A percentile compares a stretch with the other conserved stretches of the same genome.
These are phyloP conservation scores for Liopterus haemorrhoidalis DNA, from an alignment of 2,888 invertebrate genomes.

Conservation along the genomic window DNA sequence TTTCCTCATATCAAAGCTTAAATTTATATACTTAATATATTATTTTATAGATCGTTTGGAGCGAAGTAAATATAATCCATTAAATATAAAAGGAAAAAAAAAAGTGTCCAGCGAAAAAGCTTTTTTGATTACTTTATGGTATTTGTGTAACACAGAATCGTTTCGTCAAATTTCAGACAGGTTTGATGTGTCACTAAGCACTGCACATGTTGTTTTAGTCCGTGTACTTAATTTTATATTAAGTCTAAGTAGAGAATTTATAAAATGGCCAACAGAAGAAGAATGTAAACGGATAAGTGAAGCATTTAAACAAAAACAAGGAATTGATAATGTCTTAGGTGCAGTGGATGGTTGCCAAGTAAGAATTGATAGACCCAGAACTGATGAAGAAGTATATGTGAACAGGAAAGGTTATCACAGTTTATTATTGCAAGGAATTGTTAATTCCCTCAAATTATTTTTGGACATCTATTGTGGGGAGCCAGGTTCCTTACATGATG, in stretches of 20 bases:
- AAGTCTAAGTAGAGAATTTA: too few relatives aligned
- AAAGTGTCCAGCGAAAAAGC: not conserved
- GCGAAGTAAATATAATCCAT: too few relatives aligned
- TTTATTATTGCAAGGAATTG: too few relatives aligned
- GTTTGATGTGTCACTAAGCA: not conserved
- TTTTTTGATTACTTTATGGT: constrained; percentile 3
- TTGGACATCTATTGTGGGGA: constrained; percentile 2
- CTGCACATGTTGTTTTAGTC: too few relatives aligned
- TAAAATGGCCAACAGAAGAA: not conserved
- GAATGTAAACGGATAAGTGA: not conserved
- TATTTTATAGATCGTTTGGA: too few relatives aligned
- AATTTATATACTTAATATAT: too few relatives aligned
- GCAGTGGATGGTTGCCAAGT: constrained; percentile 4
- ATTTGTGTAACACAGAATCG: not conserved
- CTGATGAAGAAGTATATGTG: not conserved
- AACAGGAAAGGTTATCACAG: constrained; percentile 6
- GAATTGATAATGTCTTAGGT: not conserved
- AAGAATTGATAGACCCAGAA: not conserved
- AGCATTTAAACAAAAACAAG: not conserved
- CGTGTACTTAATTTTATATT: too few relatives aligned
- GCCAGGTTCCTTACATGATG: constrained; percentile 7
- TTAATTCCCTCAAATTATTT: too few relatives aligned
- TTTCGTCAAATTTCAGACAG: constrained; percentile 4
- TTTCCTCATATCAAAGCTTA: too few relatives aligned
- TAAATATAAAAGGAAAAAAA: too few relatives aligned